Percentiles rank a stretch among this genome's conserved stretches.
phyloP scores from a whole-genome alignment of 2,888 invertebrate species.

The Aporophyla nigra region DNA sequence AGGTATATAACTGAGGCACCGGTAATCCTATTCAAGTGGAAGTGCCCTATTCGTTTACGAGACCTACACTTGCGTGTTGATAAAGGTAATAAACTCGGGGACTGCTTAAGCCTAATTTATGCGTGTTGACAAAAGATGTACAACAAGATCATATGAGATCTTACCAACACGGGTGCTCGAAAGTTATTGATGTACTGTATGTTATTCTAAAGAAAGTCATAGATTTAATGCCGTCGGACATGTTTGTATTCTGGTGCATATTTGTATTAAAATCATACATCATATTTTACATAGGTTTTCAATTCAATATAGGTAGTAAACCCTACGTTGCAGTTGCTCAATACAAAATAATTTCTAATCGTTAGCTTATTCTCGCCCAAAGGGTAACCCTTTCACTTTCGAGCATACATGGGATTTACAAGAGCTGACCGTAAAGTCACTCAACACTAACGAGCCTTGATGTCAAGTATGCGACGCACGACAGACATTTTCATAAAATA shows the following conservation, averaged over 20 bases:
- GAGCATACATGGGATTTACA: conserved; percentile 57
- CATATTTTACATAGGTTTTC: background rate
- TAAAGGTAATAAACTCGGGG: conserved; percentile 54
- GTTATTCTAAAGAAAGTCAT: conserved; percentile 11
- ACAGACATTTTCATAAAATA: conserved; percentile 69
- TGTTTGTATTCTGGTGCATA: background rate
- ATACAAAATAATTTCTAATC: conserved; percentile 36
- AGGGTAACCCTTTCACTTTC: conserved; percentile 53
- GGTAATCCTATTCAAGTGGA: conserved; percentile 63
- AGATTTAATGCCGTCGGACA: background rate
- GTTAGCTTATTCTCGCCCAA: conserved; percentile 30
- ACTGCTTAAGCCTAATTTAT: conserved; percentile 60
- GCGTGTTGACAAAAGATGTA: conserved; percentile 50
- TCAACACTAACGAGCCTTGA: conserved; percentile 68
- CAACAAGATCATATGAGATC: conserved; percentile 35
- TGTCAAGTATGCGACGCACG: conserved; percentile 62
- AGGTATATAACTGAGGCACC: conserved; percentile 56
- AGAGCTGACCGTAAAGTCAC: conserved; percentile 65
- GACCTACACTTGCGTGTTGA: conserved; percentile 44
- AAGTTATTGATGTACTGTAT: conserved; percentile 10
- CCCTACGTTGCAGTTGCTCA: conserved; percentile 11
- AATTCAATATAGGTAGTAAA: conserved; percentile 5
- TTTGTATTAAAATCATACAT: background rate
- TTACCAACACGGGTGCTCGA: conserved; percentile 4
- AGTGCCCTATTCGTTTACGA: conserved; percentile 44